Evolutionary conservation across 2,113 vertebrate genomes (phyloP), one percentile per base, ranked within the genome.

Genomic region (Origma solitaria): DNA sequence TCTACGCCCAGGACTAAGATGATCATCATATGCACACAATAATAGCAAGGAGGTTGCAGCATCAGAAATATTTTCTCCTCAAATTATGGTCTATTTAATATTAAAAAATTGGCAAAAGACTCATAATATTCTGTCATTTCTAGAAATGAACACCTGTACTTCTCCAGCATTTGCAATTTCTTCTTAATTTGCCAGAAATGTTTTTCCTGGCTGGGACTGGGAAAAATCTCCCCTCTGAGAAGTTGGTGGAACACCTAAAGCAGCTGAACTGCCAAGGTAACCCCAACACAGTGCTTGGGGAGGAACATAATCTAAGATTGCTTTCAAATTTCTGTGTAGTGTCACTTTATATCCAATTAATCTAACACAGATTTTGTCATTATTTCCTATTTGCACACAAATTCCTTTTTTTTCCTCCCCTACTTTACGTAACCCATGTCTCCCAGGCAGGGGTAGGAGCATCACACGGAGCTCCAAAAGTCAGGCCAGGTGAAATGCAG

Each of bases 391-490:
- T 80, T 51, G 10, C 14, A 17, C 22, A 33, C 3, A 15, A 42
- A 49, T 21, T 11, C 11, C 4, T 15, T 57, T 31, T 33, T 16
- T 54, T 40, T 5, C 7, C 42, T 21, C 12, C 4, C 5, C 1
- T 13, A 0, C 6, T 31, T 23, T 25, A 6, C 5, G 0, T 2
- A 16, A 44, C 16, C 49, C 30, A 2, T 0, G 0, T 35, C 30
- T 86, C 37, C 54, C 25, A 40, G 44, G 22, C 20, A 87, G 44
- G 42, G 30, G 11, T 1, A 25, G 27, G 3, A 30, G 22, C 30
- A 31, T 1, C 19, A 19, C 21, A 15, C 2, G 23, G 57, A 76
- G 27, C 28, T 88, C 16, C 53, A 53, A 2, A 45, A 80, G 19
- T 30, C 80, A 83, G 66, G 31, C 45, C 80, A 84, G 89, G 77